phyloP scores from a whole-genome alignment of 1,140 invertebrate genomes.

The Hirudo medicinalis region DNA sequence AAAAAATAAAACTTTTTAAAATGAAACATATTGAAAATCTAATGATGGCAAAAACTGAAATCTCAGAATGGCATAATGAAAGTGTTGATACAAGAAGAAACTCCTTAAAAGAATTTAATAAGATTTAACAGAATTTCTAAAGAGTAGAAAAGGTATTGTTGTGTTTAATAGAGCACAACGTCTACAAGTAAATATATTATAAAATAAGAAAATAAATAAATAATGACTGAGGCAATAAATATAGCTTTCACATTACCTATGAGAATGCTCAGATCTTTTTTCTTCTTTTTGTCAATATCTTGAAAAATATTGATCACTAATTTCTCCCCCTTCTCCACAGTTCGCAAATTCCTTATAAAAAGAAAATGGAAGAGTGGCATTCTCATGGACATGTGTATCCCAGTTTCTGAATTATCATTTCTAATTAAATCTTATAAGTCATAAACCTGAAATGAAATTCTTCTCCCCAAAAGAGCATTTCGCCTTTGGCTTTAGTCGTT shows the following conservation, averaged over 20 bases:
- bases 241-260: background rate
- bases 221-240: too few species aligned
- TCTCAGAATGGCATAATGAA: too few species aligned
- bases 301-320: slow-evolving; percentile 2
- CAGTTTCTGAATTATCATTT: background rate
- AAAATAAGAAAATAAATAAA: too few species aligned
- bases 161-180: too few species aligned
- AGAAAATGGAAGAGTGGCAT: background rate
- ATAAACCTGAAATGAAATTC: background rate
- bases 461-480: slow-evolving; percentile 6
- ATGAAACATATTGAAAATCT: too few species aligned
- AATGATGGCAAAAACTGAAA: too few species aligned
- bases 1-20: too few species aligned
- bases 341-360: background rate
- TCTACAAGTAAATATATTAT: too few species aligned
- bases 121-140: too few species aligned
- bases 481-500: background rate
- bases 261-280: slow-evolving; percentile 8
- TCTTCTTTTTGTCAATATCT: slow-evolving; percentile 7
- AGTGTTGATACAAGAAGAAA: too few species aligned
- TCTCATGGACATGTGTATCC: background rate
- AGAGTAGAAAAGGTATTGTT: too few species aligned
- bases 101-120: too few species aligned
- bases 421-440: background rate
- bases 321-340: background rate